Base-by-base conservation (phyloP, 2,113 vertebrate genomes). In the Paradisaea rubra region DNA sequence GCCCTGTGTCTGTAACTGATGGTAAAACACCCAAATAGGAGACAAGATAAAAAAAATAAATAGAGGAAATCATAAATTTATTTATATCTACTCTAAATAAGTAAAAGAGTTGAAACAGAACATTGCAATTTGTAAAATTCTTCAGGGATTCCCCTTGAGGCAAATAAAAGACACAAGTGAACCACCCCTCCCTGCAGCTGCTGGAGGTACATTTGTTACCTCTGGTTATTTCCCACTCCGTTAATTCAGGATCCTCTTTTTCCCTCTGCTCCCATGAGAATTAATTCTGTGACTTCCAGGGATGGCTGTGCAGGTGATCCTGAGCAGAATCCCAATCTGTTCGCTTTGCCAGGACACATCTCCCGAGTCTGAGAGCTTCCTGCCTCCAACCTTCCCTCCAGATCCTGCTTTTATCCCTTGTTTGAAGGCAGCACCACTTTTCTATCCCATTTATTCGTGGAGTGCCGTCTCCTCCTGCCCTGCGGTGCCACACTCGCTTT, bases 1-100 rank as follows among this genome's bases (percentile, higher is more conserved):
- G 11, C 21, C 37, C 25, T 20, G 0, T 7, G 5, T 7, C 45
- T 45, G 27, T 28, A 24, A 37, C 4, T 1, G 1, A 21, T 47
- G 27, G 25, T 3, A 8, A 64, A 81, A 6, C 4, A 27, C 8
- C 17, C n/a, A 37, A 11, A 42, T 0, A 2, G 6, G 33, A 63
- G 28, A 28, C 7, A 20, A 21, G 31, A 24, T 19, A 0, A 3
- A 15, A 54, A 15, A 30, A 71, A 23, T 19, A 39, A 66, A 21
- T 4, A 39, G 5, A 45, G 5, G 23, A 42, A 83, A 60, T 17
- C 22, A 13, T 21, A 10, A 4, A 15, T 47, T 17, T 37, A 18
- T 65, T 66, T 65, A 4, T 24, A 4, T 14, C 30, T 35, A 33
- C n/a, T 71, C 59, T 35, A 79, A 71, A n/a, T 23, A 41, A 28